Evolutionary conservation across 2,113 vertebrate genomes (phyloP).

Genomic region (Istiophorus platypterus): DNA sequence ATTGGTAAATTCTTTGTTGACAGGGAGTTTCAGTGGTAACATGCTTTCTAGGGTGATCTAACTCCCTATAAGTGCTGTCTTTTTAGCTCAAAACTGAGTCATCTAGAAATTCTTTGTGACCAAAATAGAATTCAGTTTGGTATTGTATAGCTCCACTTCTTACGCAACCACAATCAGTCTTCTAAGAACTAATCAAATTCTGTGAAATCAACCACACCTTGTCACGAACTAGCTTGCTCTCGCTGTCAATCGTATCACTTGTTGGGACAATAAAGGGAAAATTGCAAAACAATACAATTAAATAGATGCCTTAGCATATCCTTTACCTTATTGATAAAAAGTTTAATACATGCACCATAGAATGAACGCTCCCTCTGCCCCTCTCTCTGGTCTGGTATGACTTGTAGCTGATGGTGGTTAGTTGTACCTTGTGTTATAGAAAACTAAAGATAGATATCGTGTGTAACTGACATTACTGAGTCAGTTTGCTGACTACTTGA

Average conservation of each 20-base stretch:
- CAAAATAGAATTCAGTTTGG: background rate
- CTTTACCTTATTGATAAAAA: background rate
- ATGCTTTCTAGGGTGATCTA: background rate
- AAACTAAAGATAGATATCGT: background rate
- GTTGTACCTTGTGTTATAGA: background rate
- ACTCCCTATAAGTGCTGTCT: background rate
- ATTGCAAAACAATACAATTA: background rate
- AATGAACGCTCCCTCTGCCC: background rate
- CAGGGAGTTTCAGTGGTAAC: background rate
- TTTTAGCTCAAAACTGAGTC: background rate
- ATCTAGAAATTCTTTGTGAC: constrained; percentile 10
- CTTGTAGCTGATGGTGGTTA: background rate
- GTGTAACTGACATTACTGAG: background rate
- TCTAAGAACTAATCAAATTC: background rate
- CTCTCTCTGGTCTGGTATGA: background rate
- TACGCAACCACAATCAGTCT: background rate
- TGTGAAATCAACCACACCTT: background rate
- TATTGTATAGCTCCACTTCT: background rate
- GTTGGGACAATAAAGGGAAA: background rate
- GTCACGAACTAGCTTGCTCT: background rate
- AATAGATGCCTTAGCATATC: background rate
- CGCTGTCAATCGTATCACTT: constrained; percentile 1
- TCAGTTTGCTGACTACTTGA: background rate
- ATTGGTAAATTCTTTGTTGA: constrained; percentile 22
- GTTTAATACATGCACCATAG: background rate